phyloP scores from a whole-genome alignment of 2,797 vertebrate species.

The Apogon talboti region DNA sequence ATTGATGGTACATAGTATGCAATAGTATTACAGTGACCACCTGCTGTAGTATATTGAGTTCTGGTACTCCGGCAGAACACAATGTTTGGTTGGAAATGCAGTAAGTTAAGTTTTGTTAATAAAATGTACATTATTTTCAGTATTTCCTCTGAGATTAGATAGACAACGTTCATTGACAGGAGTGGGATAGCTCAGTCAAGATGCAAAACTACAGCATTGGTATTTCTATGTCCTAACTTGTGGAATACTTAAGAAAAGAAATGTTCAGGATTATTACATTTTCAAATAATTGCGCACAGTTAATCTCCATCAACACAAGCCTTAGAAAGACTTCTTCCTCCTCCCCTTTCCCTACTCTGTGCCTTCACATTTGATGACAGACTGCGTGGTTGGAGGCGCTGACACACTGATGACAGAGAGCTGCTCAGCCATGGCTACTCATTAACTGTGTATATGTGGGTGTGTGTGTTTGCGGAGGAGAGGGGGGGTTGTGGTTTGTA shows the following conservation, averaged over 20 bases:
- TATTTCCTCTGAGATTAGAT: too few relatives aligned
- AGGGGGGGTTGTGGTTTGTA: conserved; percentile 45
- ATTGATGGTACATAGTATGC: too few relatives aligned
- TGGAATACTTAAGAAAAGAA: conserved; percentile 1
- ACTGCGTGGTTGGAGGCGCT: conserved; percentile 45
- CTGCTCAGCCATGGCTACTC: conserved; percentile 53
- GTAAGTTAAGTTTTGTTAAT: too few relatives aligned
- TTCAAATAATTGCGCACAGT: conserved; percentile 7
- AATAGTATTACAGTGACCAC: neutral
- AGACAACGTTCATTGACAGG: neutral
- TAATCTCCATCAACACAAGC: conserved; percentile 23
- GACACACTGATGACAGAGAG: conserved; percentile 67
- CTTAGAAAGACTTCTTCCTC: conserved; percentile 3
- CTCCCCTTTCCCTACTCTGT: neutral
- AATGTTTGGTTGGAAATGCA: too few relatives aligned
- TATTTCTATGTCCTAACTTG: neutral
- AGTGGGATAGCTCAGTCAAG: neutral
- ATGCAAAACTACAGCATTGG: neutral
- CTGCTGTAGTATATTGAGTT: neutral
- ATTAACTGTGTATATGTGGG: conserved; percentile 49
- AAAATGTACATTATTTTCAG: too few relatives aligned
- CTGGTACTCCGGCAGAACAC: too few relatives aligned
- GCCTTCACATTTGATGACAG: conserved; percentile 56
- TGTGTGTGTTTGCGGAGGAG: conserved; percentile 33
- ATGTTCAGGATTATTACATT: conserved; percentile 24